Evolutionary conservation across 2,113 vertebrate genomes (phyloP).

Genomic region (Scortum barcoo): DNA sequence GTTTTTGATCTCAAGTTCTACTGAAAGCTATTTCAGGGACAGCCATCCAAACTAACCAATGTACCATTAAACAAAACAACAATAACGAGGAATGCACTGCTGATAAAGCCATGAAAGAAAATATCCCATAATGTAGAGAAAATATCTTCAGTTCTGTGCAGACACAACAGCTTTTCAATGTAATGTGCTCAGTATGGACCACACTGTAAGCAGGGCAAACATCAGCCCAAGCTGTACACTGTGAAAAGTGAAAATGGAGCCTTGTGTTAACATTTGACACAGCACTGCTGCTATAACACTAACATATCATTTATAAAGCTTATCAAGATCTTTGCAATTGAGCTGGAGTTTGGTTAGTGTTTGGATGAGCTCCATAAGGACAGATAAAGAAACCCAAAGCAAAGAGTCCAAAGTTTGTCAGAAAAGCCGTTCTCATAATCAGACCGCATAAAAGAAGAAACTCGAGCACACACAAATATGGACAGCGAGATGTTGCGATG

Average conservation of each 20-base stretch:
- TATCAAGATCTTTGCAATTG: constrained; percentile 61
- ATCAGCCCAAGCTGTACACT: constrained; percentile 51
- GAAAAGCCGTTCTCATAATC: constrained; percentile 33
- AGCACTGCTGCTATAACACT: constrained; percentile 55
- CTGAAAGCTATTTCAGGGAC: constrained; percentile 49
- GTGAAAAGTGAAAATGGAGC: constrained; percentile 49
- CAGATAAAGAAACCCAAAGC: no score
- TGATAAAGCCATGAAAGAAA: constrained; percentile 42
- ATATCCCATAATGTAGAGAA: constrained; percentile 37
- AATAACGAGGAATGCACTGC: constrained; percentile 57
- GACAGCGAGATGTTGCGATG: background rate
- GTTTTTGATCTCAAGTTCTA: constrained; percentile 61
- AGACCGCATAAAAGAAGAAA: constrained; percentile 45
- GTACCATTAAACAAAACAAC: constrained; percentile 68
- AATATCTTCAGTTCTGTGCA: constrained; percentile 49
- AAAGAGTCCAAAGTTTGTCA: constrained; percentile 62
- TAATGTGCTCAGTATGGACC: constrained; percentile 50
- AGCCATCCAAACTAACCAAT: constrained; percentile 50
- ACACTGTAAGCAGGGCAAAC: constrained; percentile 49
- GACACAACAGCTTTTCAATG: constrained; percentile 27
- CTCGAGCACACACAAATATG: background rate
- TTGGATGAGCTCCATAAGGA: no score
- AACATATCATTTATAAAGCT: constrained; percentile 64
- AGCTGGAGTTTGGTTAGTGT: constrained; percentile 57
- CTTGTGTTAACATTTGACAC: constrained; percentile 50